These are phyloP conservation scores for Dicyrtomina minuta DNA, from an alignment of 2,888 invertebrate genomes.

Conservation along the genomic window DNA sequence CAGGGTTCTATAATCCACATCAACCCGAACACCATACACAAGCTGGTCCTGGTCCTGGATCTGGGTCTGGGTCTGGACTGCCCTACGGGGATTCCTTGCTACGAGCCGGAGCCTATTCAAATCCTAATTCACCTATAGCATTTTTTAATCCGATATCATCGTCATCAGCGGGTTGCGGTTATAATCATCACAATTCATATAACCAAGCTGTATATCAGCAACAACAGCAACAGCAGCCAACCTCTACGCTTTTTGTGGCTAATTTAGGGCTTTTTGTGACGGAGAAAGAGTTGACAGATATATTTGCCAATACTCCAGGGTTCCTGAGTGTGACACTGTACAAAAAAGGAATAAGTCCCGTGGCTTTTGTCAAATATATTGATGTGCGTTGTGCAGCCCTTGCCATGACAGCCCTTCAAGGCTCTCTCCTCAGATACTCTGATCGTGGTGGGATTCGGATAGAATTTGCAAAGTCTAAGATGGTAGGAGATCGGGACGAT, in stretches of 20 bases:
- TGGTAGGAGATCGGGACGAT: constrained; percentile 71
- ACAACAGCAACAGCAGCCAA: not conserved
- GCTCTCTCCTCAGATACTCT: constrained; percentile 91
- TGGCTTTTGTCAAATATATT: constrained; percentile 97
- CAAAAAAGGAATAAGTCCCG: constrained; percentile 78
- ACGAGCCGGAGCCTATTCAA: not conserved
- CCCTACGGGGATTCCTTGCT: not conserved
- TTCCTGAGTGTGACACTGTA: constrained; percentile 94
- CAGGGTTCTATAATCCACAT: no score
- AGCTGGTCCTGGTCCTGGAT: not conserved
- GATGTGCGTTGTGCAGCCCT: constrained; percentile 87
- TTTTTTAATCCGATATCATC: not conserved
- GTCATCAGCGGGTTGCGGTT: not conserved
- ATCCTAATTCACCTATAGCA: not conserved
- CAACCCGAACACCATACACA: no score
- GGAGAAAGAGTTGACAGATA: constrained; percentile 3
- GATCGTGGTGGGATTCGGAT: constrained; percentile 96
- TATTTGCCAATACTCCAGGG: constrained; percentile 82
- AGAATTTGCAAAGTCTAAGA: constrained; percentile 98
- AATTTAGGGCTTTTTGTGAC: constrained; percentile 15
- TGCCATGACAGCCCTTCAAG: constrained; percentile 91
- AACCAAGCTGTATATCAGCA: not conserved
- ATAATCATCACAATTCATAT: not conserved
- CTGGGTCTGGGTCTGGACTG: not conserved
- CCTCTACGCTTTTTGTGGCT: constrained; percentile 13